These are phyloP conservation scores for Sclerurus mexicanus DNA, from an alignment of 2,113 vertebrate genomes.

Conservation along the genomic window DNA sequence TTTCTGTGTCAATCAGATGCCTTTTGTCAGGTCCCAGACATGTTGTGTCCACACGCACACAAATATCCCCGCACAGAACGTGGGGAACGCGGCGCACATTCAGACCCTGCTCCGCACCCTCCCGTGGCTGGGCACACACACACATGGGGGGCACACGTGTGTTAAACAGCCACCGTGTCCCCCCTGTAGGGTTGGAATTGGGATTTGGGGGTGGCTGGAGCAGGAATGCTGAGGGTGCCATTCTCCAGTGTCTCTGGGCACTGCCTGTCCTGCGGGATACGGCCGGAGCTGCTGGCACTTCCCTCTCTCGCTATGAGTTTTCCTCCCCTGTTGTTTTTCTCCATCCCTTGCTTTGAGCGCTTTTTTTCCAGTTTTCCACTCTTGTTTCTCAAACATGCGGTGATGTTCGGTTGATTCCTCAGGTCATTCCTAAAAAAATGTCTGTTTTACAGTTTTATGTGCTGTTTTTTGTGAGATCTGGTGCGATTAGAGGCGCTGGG, in stretches of 20 bases:
- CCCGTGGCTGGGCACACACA: neutral
- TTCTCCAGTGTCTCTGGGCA: accelerated
- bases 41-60: slow-evolving; percentile 59
- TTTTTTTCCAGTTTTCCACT: neutral
- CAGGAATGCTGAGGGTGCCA: accelerated
- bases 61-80: slow-evolving; percentile 5
- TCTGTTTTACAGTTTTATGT: accelerated
- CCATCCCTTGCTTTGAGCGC: neutral
- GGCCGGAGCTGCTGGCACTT: accelerated
- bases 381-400: accelerated
- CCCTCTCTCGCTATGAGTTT: accelerated
- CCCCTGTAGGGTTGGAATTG: accelerated
- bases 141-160: neutral
- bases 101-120: neutral
- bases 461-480: neutral
- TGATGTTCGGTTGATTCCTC: accelerated
- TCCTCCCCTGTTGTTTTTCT: neutral
- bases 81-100: neutral
- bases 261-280: neutral
- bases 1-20: slow-evolving; percentile 57
- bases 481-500: accelerated
- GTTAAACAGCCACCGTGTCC: accelerated
- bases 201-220: accelerated
- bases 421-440: accelerated
- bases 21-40: slow-evolving; percentile 57